These are phyloP conservation scores for Volucella bombylans DNA, from an alignment of 2,888 invertebrate species.

Conservation along the genomic window DNA sequence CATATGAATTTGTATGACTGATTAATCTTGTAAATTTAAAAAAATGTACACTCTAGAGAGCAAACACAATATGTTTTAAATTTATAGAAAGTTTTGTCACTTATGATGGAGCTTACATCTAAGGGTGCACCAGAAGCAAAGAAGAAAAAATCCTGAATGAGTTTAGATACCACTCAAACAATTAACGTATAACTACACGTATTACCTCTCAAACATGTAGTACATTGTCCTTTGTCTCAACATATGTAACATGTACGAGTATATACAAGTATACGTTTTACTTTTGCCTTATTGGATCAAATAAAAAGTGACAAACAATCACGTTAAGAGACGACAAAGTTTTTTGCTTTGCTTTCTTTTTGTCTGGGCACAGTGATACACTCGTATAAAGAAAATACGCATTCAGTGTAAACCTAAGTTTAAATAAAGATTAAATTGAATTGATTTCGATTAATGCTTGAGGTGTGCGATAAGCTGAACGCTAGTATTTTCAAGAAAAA, in stretches of 20 bases:
- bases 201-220: slow-evolving; percentile 28
- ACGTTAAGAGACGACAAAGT: slow-evolving; percentile 60
- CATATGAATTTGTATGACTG: no score
- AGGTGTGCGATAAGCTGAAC: slow-evolving; percentile 55
- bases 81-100: slow-evolving; percentile 34
- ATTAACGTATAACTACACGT: slow-evolving; percentile 63
- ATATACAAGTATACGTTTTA: slow-evolving; percentile 49
- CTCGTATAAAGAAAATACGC: slow-evolving; percentile 45
- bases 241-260: slow-evolving; percentile 24
- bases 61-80: no score
- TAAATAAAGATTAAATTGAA: slow-evolving; percentile 71
- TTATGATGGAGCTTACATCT: slow-evolving; percentile 36
- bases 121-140: slow-evolving; percentile 48
- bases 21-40: no score
- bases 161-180: slow-evolving; percentile 71
- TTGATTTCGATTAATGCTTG: slow-evolving; percentile 69
- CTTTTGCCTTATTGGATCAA: slow-evolving; percentile 63
- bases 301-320: slow-evolving; percentile 62
- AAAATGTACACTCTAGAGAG: no score
- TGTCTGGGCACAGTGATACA: slow-evolving; percentile 32
- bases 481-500: background rate
- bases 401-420: slow-evolving; percentile 45
- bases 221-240: slow-evolving; percentile 22
- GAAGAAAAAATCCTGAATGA: slow-evolving; percentile 38
- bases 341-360: slow-evolving; percentile 45